Base-by-base conservation (phyloP, 2,797 vertebrate species). In the Gadopsis marmoratus region DNA sequence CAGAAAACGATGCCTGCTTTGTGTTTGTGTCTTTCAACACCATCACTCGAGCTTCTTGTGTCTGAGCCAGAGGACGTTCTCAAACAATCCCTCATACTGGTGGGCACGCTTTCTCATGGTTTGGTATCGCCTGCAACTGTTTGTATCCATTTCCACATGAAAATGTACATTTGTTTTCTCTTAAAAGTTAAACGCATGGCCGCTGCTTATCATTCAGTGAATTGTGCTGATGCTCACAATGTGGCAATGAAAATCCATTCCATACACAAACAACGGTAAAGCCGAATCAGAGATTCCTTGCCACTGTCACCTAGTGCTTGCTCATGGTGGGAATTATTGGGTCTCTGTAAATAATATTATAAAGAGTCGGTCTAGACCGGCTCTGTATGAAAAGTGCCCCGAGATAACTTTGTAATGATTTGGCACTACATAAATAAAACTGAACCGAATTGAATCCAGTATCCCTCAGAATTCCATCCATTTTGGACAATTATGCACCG, bases 1-100 rank as follows among this genome's bases (percentile, higher is more conserved):
- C 48, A 14, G 61, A 65, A 7, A 68, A 23, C 0, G 0, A 62
- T 51, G 48, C 39, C 69, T 62, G 65, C 53, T 69, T 59, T 77
- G 56, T 74, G 47, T 81, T 76, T 74, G 54, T 64, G 73, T 61
- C 76, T 79, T 79, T 78, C 47, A 55, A 17, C 35, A 45, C 39
- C 62, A 37, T 68, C 47, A 5, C 48, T 31, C 0, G 5, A 63
- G 9, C 26, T 62, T 55, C 48, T 72, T 33, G 29, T 65, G 56
- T 45, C 33, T 8, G n/a, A 74, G 62, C 70, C 65, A 74, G 47
- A 73, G 43, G 39, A 66, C 19, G 11, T 58, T 72, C 35, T 55
- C 37, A n/a, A 39, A 67, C 60, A 45, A 47, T 50, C 29, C 39
- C 29, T 39, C 65, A 43, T 37, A 62, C 35, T 19, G 51, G 50